These are phyloP conservation scores for Agrilus biguttatus DNA, from an alignment of 2,888 invertebrate genomes.

Conservation along the genomic window DNA sequence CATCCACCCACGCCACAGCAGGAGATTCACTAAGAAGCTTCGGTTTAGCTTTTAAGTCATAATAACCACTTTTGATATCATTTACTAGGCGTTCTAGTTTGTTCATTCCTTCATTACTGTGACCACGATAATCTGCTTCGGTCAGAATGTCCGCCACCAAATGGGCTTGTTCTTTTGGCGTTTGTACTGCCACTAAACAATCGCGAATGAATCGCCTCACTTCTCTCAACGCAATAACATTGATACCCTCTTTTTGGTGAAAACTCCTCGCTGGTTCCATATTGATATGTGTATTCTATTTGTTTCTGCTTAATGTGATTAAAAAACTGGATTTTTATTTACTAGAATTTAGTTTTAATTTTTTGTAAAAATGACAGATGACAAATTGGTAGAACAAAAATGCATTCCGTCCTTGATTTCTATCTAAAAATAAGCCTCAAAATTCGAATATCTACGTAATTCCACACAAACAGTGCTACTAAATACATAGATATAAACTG, in stretches of 20 bases:
- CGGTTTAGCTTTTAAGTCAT: conserved; percentile 37
- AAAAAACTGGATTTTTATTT: no score
- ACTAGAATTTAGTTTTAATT: no score
- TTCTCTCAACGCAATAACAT: conserved; percentile 32
- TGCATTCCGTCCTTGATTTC: no score
- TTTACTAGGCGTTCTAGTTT: conserved; percentile 54
- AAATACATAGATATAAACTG: no score
- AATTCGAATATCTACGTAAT: not conserved
- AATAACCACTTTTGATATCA: conserved; percentile 40
- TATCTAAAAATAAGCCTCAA: no score
- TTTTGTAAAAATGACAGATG: no score
- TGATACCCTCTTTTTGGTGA: no score
- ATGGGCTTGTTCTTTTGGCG: conserved; percentile 43
- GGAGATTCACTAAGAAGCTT: conserved; percentile 41
- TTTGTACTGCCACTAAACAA: conserved; percentile 51
- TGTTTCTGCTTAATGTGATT: no score
- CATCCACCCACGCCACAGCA: conserved; percentile 46
- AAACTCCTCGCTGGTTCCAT: no score
- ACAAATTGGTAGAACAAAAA: no score
- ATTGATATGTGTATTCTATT: no score
- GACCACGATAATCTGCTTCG: conserved; percentile 55
- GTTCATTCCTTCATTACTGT: conserved; percentile 63
- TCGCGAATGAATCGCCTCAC: conserved; percentile 45
- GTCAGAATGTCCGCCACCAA: conserved; percentile 54
- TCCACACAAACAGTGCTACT: not conserved